Evolutionary conservation across 2,113 vertebrate species (phyloP), one percentile per base, ranked within the genome.

Genomic region (Nipponia nippon): DNA sequence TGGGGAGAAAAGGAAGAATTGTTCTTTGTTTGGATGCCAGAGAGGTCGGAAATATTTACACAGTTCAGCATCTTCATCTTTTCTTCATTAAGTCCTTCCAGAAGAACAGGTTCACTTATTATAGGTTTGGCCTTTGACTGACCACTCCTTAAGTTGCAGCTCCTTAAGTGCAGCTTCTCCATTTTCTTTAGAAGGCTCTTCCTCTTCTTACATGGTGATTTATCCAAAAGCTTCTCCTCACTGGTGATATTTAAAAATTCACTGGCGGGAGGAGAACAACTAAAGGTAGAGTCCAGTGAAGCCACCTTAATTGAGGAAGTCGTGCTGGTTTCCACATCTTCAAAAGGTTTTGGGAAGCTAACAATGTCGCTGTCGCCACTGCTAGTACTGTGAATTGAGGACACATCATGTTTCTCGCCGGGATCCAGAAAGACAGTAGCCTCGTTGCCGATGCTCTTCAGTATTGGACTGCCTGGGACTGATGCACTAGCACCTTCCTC

Each of bases 151-250:
- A 97, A 95, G 16, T 75, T 97, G 3, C 96, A 76, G 36, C 98
- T 97, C 62, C 97, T 96, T 71, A 98, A 86, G 52, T 98, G 97
- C 61, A 99, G 96, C 88, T 98, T 99, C 90, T 99, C 99, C 98
- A 99, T 99, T 97, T 98, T 99, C 94, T 96, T 98, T 70, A 99
- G 96, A 76, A 99, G 97, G 76, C 98, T 97, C 80, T 95, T 98
- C 52, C 98, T 98, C 88, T 97, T 99, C 88, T 98, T 98, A 38
- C 93, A 90, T 7, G 93, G 93, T 10, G 98, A 98, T 81, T 98
- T 99, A 32, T 98, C 97, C 30, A 76, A 87, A 91, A 97, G 73
- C 67, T 96, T 97, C 87, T 97, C 97, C 77, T 98, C 97, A 18
- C 73, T 79, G 49, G 62, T 87, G 30, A 72, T 82, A 73, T 62